Conservation (phyloP, 2,113 vertebrate genomes). For the Sapajus apella region DNA sequence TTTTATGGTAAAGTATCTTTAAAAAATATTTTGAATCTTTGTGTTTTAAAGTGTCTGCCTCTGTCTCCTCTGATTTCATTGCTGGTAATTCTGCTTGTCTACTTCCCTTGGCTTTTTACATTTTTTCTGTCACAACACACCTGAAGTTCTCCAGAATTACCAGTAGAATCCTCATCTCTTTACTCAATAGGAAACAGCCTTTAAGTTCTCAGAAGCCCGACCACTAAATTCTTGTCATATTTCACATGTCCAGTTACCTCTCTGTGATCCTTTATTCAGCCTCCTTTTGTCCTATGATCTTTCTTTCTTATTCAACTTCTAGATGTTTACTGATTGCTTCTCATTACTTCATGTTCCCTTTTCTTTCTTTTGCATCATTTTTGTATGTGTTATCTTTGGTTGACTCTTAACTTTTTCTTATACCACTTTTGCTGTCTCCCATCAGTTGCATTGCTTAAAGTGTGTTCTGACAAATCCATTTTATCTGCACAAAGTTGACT, state of each 20-base stretch:
- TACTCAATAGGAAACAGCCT: background rate
- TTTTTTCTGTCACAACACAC: background rate
- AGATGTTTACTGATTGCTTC: background rate
- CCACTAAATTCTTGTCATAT: background rate
- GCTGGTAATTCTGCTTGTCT: background rate
- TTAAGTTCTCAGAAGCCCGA: background rate
- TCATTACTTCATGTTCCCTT: background rate
- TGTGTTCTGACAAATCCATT: background rate
- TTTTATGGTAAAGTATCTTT: constrained; percentile 35
- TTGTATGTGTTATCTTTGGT: background rate
- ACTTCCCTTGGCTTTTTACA: background rate
- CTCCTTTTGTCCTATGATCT: background rate
- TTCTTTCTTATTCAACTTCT: background rate
- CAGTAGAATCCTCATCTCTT: background rate
- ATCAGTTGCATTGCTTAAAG: background rate
- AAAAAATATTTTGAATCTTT: background rate
- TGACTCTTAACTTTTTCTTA: background rate
- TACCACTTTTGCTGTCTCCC: background rate
- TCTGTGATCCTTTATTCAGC: background rate
- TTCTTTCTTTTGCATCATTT: background rate
- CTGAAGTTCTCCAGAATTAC: background rate
- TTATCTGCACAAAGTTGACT: background rate
- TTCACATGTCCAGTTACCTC: background rate
- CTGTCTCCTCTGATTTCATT: background rate
- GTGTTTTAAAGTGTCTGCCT: background rate